Percentiles rank a stretch among this genome's conserved stretches.
Evolutionary conservation across 2,888 invertebrate genomes (phyloP).

Genomic region (Drepana falcataria): DNA sequence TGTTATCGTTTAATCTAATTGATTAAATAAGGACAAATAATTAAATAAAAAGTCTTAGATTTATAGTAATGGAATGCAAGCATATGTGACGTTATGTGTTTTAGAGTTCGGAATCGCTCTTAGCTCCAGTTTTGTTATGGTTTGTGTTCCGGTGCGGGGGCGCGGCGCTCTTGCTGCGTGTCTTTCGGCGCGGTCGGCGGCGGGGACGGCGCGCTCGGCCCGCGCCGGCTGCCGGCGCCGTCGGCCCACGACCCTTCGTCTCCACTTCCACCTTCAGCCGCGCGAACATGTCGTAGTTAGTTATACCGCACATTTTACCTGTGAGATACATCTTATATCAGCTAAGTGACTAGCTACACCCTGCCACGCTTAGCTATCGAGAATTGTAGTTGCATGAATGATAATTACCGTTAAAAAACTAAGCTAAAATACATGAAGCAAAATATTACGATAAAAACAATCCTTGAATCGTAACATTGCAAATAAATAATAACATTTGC

Average conservation of each 20-base stretch:
- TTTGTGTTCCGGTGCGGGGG: conserved; percentile 42
- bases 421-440: no score
- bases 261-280: conserved; percentile 66
- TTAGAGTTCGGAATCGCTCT: conserved; percentile 68
- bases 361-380: no score
- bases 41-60: no score
- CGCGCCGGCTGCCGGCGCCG: conserved; percentile 33
- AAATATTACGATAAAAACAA: no score
- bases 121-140: conserved; percentile 56
- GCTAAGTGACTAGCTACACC: neutral
- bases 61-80: no score
- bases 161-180: conserved; percentile 66
- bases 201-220: conserved; percentile 51
- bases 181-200: conserved; percentile 50
- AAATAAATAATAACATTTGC: no score
- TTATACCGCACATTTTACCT: conserved; percentile 73
- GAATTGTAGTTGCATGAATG: no score
- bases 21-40: no score
- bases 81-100: neutral
- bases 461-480: no score
- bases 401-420: no score
- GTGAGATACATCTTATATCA: conserved; percentile 8
- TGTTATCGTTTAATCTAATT: no score
- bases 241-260: conserved; percentile 51
- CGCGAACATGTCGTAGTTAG: conserved; percentile 73